phyloP scores from a whole-genome alignment of 2,888 invertebrate species.

The Argynnis bischoffii region DNA sequence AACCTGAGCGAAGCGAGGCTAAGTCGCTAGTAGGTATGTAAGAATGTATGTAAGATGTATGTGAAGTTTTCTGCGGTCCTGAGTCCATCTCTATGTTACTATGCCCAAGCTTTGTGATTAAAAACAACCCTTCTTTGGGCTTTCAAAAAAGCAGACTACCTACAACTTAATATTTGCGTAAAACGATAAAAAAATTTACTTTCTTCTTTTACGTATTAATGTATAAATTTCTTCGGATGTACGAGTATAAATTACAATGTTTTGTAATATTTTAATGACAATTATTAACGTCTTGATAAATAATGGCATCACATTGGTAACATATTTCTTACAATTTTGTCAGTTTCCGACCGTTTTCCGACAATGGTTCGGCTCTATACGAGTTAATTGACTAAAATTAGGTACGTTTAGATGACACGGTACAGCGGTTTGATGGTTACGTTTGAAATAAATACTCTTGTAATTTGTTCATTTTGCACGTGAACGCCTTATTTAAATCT shows the following conservation, averaged over 20 bases:
- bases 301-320: neutral
- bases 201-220: too few species aligned
- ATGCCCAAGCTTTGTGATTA: too few species aligned
- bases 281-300: neutral
- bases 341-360: constrained; percentile 14
- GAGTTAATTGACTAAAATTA: constrained; percentile 11
- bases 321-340: neutral
- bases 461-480: constrained; percentile 5
- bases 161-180: too few species aligned
- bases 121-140: too few species aligned
- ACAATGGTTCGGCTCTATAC: neutral
- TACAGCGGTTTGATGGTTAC: neutral
- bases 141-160: too few species aligned
- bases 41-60: too few species aligned
- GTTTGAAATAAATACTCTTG: constrained; percentile 3
- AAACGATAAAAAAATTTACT: too few species aligned
- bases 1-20: too few species aligned
- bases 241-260: neutral
- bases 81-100: too few species aligned
- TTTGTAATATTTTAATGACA: constrained; percentile 3
- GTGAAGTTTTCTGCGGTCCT: too few species aligned
- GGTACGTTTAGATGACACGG: constrained; percentile 4
- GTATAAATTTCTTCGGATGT: neutral
- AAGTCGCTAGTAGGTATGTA: too few species aligned
- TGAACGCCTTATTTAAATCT: neutral